Base-by-base conservation (phyloP, 1,140 invertebrate genomes). In the Cydia pomonella region DNA sequence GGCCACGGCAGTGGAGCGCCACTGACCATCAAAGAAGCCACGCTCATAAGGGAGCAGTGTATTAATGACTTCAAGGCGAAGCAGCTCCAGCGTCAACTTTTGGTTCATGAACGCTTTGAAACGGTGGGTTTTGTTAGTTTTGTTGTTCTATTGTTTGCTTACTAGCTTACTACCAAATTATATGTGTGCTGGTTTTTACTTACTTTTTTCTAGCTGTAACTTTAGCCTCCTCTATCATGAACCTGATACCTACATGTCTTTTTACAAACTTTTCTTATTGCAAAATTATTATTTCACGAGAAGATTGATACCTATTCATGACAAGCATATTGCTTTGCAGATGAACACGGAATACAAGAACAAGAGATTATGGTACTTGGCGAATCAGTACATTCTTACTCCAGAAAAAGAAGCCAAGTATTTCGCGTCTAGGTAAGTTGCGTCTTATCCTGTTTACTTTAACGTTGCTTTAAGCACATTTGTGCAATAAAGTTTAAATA, bases 301-400 rank as follows among this genome's bases (percentile, higher is more conserved):
- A 44, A 16, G 41, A 2, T 44, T 2, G n/a, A n/a, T n/a, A n/a
- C n/a, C 3, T 44, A 44, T 53, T 47, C 50, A 47, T 53, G 12
- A 73, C 5, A 47, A 33, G 69, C 2, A 50, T 74, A 72, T 12
- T 13, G 69, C 50, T 73, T 92, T 89, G 23, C 82, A 93, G 93
- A 73, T 88, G 13, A 92, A 92, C 69, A 44, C 78, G 0, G 88
- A 91, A 76, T 92, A 94, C 75, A 90, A 93, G 53, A 81, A 82
- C n/a, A 93, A 93, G 73, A 85, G 92, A 21, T 76, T 93, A 16
- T 94, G 93, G 93, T 94, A 94, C 76, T 80, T 93, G 25, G 87
- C 90, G 0, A 92, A 93, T 76, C 91, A 93, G 75, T 93, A 90
- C 66, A 91, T 90, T 38, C 82, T 93, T 2, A 90, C 87, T 13